A percentile compares a stretch with the other conserved stretches of the same genome.
phyloP scores from a whole-genome alignment of 1,140 invertebrate species.

The Gyrodactylus salaris region DNA sequence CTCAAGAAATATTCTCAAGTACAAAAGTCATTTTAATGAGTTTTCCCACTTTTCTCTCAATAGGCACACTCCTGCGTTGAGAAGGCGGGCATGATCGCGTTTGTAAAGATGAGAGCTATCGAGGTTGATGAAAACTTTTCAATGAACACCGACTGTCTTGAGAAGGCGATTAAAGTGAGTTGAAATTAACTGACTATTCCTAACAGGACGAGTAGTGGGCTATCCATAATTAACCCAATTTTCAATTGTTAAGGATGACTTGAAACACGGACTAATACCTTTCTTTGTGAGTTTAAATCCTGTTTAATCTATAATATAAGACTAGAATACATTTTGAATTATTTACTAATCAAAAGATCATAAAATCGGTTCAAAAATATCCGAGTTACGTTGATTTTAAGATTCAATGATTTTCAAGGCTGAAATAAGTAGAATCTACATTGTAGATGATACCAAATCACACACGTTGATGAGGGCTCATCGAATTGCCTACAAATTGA shows the following conservation, averaged over 20 bases:
- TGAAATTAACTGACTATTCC: neutral
- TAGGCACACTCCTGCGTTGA: constrained; percentile 90
- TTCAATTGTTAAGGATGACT: constrained; percentile 36
- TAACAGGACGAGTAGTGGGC: neutral
- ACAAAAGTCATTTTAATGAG: constrained; percentile 55
- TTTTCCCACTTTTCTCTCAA: constrained; percentile 50
- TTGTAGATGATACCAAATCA: too few relatives aligned
- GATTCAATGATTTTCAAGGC: too few relatives aligned
- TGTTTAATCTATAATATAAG: neutral
- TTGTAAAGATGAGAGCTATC: constrained; percentile 75
- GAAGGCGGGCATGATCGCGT: constrained; percentile 91
- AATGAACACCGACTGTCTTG: neutral
- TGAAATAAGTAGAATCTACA: too few relatives aligned
- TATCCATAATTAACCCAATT: too few relatives aligned
- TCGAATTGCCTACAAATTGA: too few relatives aligned
- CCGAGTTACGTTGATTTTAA: too few relatives aligned
- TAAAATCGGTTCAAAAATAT: too few relatives aligned
- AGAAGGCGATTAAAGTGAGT: constrained; percentile 6
- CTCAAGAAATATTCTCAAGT: constrained; percentile 37
- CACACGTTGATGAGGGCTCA: too few relatives aligned
- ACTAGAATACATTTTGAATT: too few relatives aligned
- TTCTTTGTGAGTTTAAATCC: constrained; percentile 45
- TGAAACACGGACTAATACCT: constrained; percentile 54
- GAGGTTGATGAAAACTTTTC: constrained; percentile 30
- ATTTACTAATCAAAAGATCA: too few relatives aligned